Conservation (phyloP, 1,140 invertebrate species). For the Drosophila lacteicornis region DNA sequence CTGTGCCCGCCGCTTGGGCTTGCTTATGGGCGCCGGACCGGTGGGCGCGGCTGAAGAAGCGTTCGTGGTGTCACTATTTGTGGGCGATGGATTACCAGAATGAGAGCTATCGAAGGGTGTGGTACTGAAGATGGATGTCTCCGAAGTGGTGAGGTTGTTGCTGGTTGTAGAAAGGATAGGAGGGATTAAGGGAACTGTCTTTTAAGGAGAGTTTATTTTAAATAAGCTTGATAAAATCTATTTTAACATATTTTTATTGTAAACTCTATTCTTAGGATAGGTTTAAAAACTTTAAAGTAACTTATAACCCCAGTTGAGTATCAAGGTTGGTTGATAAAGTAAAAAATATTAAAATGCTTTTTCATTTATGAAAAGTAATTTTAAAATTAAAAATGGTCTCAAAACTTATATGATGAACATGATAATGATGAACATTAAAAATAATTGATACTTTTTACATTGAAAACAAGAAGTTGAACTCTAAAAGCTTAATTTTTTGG, state of each 20-base stretch:
- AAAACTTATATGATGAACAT: no score
- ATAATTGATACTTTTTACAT: no score
- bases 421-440: no score
- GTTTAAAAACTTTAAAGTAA: no score
- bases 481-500: no score
- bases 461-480: no score
- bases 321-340: no score
- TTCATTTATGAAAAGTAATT: no score
- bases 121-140: slow-evolving; percentile 82
- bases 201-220: no score
- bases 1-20: slow-evolving; percentile 61
- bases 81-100: slow-evolving; percentile 50
- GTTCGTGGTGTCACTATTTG: slow-evolving; percentile 53
- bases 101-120: slow-evolving; percentile 65
- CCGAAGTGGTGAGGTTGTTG: slow-evolving; percentile 78
- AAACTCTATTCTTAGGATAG: background rate
- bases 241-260: background rate
- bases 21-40: slow-evolving; percentile 81
- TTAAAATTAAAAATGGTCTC: no score
- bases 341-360: no score
- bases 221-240: background rate
- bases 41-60: slow-evolving; percentile 19
- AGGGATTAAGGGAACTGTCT: background rate
- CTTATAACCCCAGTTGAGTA: no score
- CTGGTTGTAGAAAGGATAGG: slow-evolving; percentile 25